These are phyloP conservation scores for Gasterosteus aculeatus DNA, from an alignment of 2,113 vertebrate species.

Conservation along the genomic window DNA sequence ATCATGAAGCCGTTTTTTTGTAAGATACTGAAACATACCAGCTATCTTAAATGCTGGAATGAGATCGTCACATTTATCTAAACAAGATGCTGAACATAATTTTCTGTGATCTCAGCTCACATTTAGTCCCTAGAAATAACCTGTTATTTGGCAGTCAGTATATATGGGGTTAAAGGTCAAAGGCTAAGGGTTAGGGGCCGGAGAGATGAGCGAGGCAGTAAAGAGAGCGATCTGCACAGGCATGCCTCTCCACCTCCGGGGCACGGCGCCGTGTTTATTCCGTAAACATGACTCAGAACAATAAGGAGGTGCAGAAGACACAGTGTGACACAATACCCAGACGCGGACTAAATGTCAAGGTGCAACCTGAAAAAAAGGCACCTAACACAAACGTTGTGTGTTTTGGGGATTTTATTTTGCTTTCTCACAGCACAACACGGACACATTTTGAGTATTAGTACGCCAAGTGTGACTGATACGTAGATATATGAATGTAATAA, in stretches of 20 bases:
- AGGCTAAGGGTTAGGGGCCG: constrained; percentile 51
- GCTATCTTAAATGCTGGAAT: background rate
- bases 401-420: no score
- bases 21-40: background rate
- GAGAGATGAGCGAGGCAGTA: constrained; percentile 54
- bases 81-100: background rate
- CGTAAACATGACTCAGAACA: constrained; percentile 31
- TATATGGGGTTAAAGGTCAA: constrained; percentile 43
- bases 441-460: background rate
- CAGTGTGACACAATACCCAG: background rate
- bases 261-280: constrained; percentile 40
- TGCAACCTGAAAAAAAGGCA: background rate
- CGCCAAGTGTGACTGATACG: no score
- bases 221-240: constrained; percentile 48
- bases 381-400: no score
- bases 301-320: background rate
- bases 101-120: constrained; percentile 7
- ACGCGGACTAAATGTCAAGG: constrained; percentile 1
- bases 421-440: background rate
- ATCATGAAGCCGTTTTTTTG: background rate
- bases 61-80: background rate
- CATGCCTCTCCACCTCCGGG: constrained; percentile 43
- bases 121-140: constrained; percentile 30
- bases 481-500: no score
- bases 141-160: constrained; percentile 30